Conservation (phyloP, 1,140 invertebrate species). For the Drosophila nebulosa region DNA sequence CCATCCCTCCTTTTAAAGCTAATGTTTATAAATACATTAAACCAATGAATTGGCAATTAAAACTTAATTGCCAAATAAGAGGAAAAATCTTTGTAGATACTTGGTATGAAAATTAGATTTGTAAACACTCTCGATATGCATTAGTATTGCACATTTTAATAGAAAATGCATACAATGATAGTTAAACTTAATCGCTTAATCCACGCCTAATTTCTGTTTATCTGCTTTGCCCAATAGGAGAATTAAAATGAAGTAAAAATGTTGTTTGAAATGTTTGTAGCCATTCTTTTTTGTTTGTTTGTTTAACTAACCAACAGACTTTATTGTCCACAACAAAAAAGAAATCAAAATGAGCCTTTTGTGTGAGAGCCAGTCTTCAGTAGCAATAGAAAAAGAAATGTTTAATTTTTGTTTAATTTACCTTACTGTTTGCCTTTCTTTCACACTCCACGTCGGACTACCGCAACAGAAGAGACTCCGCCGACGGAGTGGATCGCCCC, state of each 20-base stretch:
- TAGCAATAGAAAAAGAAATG: constrained; percentile 41
- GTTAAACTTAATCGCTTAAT: too few relatives aligned
- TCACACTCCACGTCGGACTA: constrained; percentile 46
- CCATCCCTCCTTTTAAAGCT: constrained; percentile 11
- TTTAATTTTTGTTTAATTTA: constrained; percentile 41
- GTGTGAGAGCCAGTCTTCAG: constrained; percentile 15
- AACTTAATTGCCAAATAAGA: constrained; percentile 26
- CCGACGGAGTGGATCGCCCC: background rate
- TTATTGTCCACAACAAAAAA: constrained; percentile 15
- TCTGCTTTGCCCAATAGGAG: too few relatives aligned
- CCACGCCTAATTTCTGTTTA: too few relatives aligned
- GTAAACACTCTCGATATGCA: background rate
- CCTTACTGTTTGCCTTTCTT: constrained; percentile 47
- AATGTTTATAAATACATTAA: constrained; percentile 15
- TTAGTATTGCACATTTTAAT: too few relatives aligned
- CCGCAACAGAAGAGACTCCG: constrained; percentile 46
- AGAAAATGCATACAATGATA: too few relatives aligned
- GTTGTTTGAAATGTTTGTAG: too few relatives aligned
- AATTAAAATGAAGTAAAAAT: too few relatives aligned
- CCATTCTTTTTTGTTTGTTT: background rate
- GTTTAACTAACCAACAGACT: constrained; percentile 30
- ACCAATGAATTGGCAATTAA: constrained; percentile 32
- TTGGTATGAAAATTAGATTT: too few relatives aligned
- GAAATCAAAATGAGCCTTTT: constrained; percentile 48
- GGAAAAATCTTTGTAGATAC: background rate